phyloP scores from a whole-genome alignment of 1,140 invertebrate genomes.

The Harpegnathos saltator region DNA sequence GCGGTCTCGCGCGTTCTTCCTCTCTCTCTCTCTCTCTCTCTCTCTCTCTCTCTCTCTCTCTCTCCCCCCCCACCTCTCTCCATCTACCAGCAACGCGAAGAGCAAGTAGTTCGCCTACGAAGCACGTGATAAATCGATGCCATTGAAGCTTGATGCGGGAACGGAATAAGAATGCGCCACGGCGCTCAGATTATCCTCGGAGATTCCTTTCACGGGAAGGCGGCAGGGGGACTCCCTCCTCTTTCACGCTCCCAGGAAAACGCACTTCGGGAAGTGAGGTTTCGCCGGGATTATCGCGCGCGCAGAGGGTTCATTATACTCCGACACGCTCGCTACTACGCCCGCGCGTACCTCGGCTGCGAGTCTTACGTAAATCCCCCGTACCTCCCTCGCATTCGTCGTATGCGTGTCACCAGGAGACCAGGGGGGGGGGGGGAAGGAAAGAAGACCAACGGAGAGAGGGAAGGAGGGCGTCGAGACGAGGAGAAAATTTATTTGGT shows the following conservation, averaged over 20 bases:
- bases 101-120: slow-evolving; percentile 71
- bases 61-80: slow-evolving; percentile 17
- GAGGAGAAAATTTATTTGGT: slow-evolving; percentile 59
- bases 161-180: slow-evolving; percentile 81
- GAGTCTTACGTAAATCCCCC: slow-evolving; percentile 71
- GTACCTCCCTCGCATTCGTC: slow-evolving; percentile 59
- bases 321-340: slow-evolving; percentile 65
- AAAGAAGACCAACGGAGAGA: too few species aligned
- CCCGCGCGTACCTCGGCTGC: slow-evolving; percentile 38
- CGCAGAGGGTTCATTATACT: slow-evolving; percentile 78
- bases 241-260: slow-evolving; percentile 65
- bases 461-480: too few species aligned
- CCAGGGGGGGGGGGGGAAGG: too few species aligned
- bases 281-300: slow-evolving; percentile 80
- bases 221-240: slow-evolving; percentile 36
- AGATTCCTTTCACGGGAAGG: slow-evolving; percentile 81
- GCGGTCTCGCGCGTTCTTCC: slow-evolving; percentile 39
- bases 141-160: slow-evolving; percentile 81
- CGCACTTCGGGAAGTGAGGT: slow-evolving; percentile 78
- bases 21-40: too few species aligned
- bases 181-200: slow-evolving; percentile 81
- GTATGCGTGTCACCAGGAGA: slow-evolving; percentile 53
- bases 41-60: slow-evolving; percentile 3
- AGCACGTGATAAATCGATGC: slow-evolving; percentile 84
- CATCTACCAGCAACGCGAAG: slow-evolving; percentile 30